Percentiles rank a stretch among this genome's conserved stretches.
Conservation (phyloP, 2,113 vertebrate genomes). For the Cygnus buccinator region DNA sequence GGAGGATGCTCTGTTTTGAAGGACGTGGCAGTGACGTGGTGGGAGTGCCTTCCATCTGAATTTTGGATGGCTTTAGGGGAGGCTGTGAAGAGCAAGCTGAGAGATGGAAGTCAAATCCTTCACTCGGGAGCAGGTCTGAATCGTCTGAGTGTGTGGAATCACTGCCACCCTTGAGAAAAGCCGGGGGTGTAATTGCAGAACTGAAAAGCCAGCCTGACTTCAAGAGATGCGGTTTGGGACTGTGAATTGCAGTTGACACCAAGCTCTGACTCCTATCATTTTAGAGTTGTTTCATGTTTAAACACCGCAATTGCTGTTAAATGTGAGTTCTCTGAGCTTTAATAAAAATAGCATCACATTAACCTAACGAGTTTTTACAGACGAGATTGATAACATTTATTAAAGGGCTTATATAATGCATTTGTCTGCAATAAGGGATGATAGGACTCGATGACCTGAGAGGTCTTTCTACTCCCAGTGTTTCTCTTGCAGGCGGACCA, state of each 20-base stretch:
- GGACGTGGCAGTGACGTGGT: background rate
- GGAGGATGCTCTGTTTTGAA: background rate
- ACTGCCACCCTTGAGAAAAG: background rate
- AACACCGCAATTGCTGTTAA: constrained; percentile 6
- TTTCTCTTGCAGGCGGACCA: background rate
- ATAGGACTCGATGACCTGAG: background rate
- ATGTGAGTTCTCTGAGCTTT: background rate
- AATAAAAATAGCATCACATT: constrained; percentile 55
- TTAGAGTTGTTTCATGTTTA: background rate
- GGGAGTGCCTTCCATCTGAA: background rate
- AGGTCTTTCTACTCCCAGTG: background rate
- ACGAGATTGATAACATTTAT: constrained; percentile 19
- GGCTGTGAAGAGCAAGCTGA: background rate
- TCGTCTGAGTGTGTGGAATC: background rate
- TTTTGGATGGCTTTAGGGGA: background rate
- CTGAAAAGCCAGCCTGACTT: background rate
- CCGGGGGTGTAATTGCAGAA: background rate
- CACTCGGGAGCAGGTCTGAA: background rate
- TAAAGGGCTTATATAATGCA: background rate
- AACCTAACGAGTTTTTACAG: constrained; percentile 26
- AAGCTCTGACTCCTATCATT: background rate
- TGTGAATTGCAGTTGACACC: background rate
- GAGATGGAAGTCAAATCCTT: background rate
- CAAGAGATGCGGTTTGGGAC: background rate
- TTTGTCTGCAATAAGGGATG: background rate